Conservation (phyloP, 1,140 invertebrate species). For the Pseudomyrmex gracilis region DNA sequence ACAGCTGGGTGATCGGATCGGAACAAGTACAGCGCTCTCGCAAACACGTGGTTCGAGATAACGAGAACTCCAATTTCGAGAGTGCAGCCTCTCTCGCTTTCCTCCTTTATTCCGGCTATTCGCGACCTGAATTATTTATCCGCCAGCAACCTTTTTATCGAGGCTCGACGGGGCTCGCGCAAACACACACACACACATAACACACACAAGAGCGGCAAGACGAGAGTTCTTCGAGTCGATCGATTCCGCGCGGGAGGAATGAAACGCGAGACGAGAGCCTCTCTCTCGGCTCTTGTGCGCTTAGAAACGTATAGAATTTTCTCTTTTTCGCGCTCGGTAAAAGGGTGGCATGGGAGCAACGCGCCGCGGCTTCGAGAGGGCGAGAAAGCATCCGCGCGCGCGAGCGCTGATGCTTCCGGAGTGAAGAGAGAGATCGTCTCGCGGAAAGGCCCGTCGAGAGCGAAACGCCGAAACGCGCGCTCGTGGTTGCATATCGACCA, state of each 20-base stretch:
- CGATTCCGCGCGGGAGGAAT: slow-evolving; percentile 47
- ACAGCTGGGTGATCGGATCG: background rate
- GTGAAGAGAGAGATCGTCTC: slow-evolving; percentile 21
- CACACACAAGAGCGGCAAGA: slow-evolving; percentile 6
- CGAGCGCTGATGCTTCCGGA: background rate
- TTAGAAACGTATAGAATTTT: slow-evolving; percentile 43
- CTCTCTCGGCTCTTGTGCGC: background rate
- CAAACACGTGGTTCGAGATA: slow-evolving; percentile 27
- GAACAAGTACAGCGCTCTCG: slow-evolving; percentile 32
- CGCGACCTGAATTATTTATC: slow-evolving; percentile 72
- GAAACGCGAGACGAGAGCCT: slow-evolving; percentile 4
- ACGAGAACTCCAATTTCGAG: slow-evolving; percentile 61
- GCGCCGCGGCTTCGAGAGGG: background rate
- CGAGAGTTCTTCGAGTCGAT: slow-evolving; percentile 50
- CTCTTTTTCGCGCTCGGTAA: background rate
- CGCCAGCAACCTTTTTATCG: slow-evolving; percentile 27
- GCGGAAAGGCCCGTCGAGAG: background rate
- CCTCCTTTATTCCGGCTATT: slow-evolving; percentile 64
- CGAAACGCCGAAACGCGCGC: slow-evolving; percentile 13
- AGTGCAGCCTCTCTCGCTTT: slow-evolving; percentile 19
- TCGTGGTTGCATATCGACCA: background rate
- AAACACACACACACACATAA: slow-evolving; percentile 16
- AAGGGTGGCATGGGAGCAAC: background rate
- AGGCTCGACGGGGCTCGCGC: slow-evolving; percentile 1
- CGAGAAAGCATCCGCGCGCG: slow-evolving; percentile 26